Base-by-base conservation (phyloP, 1,140 invertebrate species). In the Cyrtorhinus lividipennis region DNA sequence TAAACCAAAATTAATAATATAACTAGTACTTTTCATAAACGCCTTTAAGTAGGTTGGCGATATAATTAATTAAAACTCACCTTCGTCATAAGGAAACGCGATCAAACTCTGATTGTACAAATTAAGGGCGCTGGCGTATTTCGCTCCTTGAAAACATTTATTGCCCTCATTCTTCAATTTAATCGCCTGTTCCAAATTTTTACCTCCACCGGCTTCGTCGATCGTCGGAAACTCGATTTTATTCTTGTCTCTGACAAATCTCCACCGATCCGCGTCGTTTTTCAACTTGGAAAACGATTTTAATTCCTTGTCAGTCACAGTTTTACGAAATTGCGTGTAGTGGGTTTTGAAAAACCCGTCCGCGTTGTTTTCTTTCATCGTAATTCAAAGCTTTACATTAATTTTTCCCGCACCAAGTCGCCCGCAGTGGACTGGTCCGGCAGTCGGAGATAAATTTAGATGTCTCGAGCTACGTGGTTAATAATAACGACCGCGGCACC, bases 81-180 rank as follows among this genome's bases (percentile, higher is more conserved):
- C 74, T 74, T 73, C 23, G 53, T 61, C 22, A 38, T 64, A 75
- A 18, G 87, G 82, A 73, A 81, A 80, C 15, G 77, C 68, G 23
- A 85, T 70, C 67, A 84, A 80, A 64, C 85, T 84, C 64, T 83
- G 78, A 56, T 82, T 87, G 73, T 95, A 95, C 2, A 80, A 73
- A 23, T 82, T 73, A 66, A 91, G 73, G 0, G 92, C 87, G 67
- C 81, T 80, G n/a, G 74, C 65, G 76, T 85, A 91, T 68, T 88
- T 80, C 61, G 85, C 85, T 66, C 80, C 80, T 67, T 86, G 83
- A 67, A 92, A 94, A 24, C 79, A 81, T 56, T 78, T 77, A 70
- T 94, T 94, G 18, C 90, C 92, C 63, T 80, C 75, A 57, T 83
- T 79, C 73, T 93, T 89, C 2, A 84, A 88, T 82, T 69, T 79